Conservation (phyloP, 2,888 invertebrate species). For the Euzetes globulus region DNA sequence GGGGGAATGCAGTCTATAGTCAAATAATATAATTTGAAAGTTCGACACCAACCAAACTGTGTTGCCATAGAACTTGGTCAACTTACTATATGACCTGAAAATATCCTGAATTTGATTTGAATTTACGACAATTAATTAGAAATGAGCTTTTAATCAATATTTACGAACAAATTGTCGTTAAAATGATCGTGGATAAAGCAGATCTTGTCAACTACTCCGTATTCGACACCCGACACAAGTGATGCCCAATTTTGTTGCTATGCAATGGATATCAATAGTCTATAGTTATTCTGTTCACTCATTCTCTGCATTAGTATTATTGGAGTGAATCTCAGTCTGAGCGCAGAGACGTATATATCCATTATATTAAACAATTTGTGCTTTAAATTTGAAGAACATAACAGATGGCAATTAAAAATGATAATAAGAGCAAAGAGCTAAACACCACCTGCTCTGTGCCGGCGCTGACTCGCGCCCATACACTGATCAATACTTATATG, state of each 20-base stretch:
- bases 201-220: neutral
- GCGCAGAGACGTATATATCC: conserved; percentile 1
- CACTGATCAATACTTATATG: neutral
- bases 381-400: neutral
- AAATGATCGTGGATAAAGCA: no score
- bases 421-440: conserved; percentile 13
- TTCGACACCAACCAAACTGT: no score
- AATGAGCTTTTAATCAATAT: no score
- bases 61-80: no score
- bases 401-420: conserved; percentile 26
- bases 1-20: neutral
- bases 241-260: conserved; percentile 21
- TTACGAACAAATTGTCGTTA: no score
- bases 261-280: neutral
- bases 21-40: no score
- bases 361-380: conserved; percentile 24
- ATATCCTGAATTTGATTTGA: no score
- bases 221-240: neutral
- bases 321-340: neutral
- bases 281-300: neutral
- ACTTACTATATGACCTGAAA: no score
- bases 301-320: neutral
- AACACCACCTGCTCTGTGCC: conserved; percentile 18
- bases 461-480: no score
- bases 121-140: no score